Evolutionary conservation across 2,113 vertebrate genomes (phyloP), one percentile per base, ranked within the genome.

Genomic region (Rutilus rutilus): DNA sequence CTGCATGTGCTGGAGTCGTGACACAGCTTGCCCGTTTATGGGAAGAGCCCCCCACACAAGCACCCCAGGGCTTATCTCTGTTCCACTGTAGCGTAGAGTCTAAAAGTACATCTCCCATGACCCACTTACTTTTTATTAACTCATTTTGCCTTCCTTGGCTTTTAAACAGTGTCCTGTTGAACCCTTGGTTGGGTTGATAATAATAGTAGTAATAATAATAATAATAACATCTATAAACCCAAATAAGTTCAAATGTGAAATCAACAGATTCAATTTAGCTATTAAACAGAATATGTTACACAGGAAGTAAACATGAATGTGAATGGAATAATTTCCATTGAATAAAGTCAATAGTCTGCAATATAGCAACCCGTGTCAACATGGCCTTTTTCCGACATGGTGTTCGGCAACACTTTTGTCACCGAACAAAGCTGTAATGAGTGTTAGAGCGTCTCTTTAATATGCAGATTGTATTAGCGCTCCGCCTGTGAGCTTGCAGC

Each of bases 21-120:
- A 81, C 57, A 65, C 27, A 52, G 65, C 69, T 77, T 78, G 73
- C 36, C n/a, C 25, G 57, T 25, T 64, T 77, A 78, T 59, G 50
- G 33, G 27, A 71, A 69, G 9, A 71, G 64, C 50, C 75, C 75
- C 75, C 73, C 23, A n/a, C 73, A 60, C 59, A 10, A 69, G 62
- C 60, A 67, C 8, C 85, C 3, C 42, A 69, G 42, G 74, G 42
- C 64, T 15, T 14, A 33, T 76, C 25, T 81, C 57, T 74, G 9
- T 30, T 82, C 60, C 50, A 45, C 60, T 86, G 54, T 36, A 86
- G 77, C 77, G 42, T 39, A 60, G 86, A 87, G 77, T 91, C 89
- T 90, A 84, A 91, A 92, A 90, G 90, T 88, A 86, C 87, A 89
- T 86, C 89, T 83, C 86, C 2, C 17, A 60, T 93, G 92, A 93